A percentile compares a stretch with the other conserved stretches of the same genome.
phyloP scores from a whole-genome alignment of 2,797 vertebrate genomes.

The Sebastes vulpes region DNA sequence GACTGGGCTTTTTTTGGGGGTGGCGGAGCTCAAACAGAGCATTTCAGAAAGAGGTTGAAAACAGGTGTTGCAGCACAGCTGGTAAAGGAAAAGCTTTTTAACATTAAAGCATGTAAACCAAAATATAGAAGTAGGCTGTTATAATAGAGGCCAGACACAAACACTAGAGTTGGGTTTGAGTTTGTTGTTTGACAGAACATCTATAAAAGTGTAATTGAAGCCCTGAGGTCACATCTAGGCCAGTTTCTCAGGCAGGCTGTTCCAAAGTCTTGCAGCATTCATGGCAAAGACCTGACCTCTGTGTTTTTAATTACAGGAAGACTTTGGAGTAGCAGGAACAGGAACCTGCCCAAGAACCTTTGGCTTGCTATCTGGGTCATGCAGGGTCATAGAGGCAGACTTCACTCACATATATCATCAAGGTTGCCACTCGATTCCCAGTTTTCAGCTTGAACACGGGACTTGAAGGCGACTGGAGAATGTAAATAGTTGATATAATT shows the following conservation, averaged over 20 bases:
- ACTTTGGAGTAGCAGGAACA: slow-evolving; percentile 4
- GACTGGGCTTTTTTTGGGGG: too few relatives aligned
- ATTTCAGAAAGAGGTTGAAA: too few relatives aligned
- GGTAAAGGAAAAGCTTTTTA: too few relatives aligned
- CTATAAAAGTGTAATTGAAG: slow-evolving; percentile 7
- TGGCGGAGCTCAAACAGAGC: too few relatives aligned
- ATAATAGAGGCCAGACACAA: background rate
- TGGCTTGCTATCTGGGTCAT: background rate
- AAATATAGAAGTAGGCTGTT: background rate
- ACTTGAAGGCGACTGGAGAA: slow-evolving; percentile 90
- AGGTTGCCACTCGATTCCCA: slow-evolving; percentile 94
- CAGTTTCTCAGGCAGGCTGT: slow-evolving; percentile 3
- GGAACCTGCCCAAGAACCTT: slow-evolving; percentile 25
- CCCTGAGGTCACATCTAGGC: slow-evolving; percentile 11
- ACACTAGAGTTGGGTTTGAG: background rate
- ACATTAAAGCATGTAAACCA: too few relatives aligned
- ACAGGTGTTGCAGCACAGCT: too few relatives aligned
- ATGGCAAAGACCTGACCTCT: slow-evolving; percentile 7
- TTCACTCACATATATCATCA: slow-evolving; percentile 97
- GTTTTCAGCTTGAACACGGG: slow-evolving; percentile 94
- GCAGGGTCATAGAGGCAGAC: background rate
- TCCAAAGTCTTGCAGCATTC: slow-evolving; percentile 12
- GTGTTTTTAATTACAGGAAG: slow-evolving; percentile 30
- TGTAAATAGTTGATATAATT: background rate
- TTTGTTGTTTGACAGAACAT: background rate